phyloP scores from a whole-genome alignment of 2,797 vertebrate species.

The Macropodus opercularis region DNA sequence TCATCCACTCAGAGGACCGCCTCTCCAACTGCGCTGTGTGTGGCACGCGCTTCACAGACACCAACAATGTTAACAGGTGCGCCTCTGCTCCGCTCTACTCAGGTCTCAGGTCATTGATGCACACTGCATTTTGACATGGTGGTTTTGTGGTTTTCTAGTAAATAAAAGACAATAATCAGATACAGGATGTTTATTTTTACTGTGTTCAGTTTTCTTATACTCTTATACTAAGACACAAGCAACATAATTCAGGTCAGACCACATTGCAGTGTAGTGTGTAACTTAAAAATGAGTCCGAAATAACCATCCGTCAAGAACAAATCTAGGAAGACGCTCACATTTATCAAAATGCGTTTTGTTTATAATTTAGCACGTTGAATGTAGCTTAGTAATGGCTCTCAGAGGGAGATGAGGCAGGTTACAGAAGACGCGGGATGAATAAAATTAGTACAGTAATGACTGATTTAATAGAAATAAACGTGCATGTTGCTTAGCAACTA shows the following conservation, averaged over 20 bases:
- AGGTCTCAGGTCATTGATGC: conserved; percentile 8
- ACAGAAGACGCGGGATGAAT: conserved; percentile 50
- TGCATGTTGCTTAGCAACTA: conserved; percentile 65
- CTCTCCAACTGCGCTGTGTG: conserved; percentile 98
- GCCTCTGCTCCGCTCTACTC: conserved; percentile 9
- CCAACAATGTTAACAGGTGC: conserved; percentile 94
- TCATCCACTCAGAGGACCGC: conserved; percentile 97
- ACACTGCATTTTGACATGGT: background rate
- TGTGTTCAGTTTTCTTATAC: no score
- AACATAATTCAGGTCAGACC: no score
- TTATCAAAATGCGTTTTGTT: background rate
- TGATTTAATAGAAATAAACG: conserved; percentile 61
- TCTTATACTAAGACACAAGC: no score
- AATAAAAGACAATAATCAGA: no score
- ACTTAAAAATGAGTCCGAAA: no score
- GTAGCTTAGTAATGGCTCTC: background rate
- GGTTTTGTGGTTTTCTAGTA: no score
- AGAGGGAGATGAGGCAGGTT: conserved; percentile 26
- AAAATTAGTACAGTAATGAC: conserved; percentile 48
- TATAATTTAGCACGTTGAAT: conserved; percentile 5
- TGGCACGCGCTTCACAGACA: conserved; percentile 93
- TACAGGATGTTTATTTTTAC: no score
- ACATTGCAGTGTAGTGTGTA: no score
- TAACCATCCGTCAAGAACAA: no score
- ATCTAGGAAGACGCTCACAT: no score